Conservation (phyloP, 1,140 invertebrate genomes). For the Drosophila arizonae region DNA sequence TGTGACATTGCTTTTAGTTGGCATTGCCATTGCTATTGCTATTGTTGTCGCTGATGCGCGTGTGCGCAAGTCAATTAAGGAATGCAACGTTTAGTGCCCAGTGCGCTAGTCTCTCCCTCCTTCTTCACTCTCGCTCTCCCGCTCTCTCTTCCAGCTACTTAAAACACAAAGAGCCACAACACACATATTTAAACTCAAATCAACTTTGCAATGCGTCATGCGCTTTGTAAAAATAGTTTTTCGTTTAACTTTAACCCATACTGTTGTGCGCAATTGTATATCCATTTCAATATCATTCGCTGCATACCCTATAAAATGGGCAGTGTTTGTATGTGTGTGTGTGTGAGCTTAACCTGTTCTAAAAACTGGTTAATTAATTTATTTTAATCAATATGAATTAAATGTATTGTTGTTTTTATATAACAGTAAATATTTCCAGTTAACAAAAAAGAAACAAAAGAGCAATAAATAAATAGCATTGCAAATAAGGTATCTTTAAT, state of each 20-base stretch:
- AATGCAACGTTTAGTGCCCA: constrained; percentile 50
- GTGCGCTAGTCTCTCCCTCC: constrained; percentile 4
- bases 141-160: not conserved
- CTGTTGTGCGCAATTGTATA: constrained; percentile 5
- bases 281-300: not conserved
- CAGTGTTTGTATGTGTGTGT: no score
- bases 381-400: not conserved
- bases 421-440: constrained; percentile 2
- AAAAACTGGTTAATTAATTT: not conserved
- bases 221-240: constrained; percentile 47
- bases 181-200: constrained; percentile 20
- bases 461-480: not conserved
- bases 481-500: not conserved
- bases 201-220: constrained; percentile 47
- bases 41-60: constrained; percentile 51
- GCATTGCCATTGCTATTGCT: constrained; percentile 45
- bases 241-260: constrained; percentile 22
- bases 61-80: constrained; percentile 72
- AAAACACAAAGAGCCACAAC: constrained; percentile 18
- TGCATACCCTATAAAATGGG: not conserved
- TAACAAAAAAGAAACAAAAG: not conserved
- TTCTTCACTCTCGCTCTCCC: not conserved
- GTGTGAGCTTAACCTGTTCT: not conserved
- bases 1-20: constrained; percentile 59
- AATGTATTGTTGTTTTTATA: not conserved